Conservation (phyloP, 2,113 vertebrate genomes). For the Emberiza fucata region DNA sequence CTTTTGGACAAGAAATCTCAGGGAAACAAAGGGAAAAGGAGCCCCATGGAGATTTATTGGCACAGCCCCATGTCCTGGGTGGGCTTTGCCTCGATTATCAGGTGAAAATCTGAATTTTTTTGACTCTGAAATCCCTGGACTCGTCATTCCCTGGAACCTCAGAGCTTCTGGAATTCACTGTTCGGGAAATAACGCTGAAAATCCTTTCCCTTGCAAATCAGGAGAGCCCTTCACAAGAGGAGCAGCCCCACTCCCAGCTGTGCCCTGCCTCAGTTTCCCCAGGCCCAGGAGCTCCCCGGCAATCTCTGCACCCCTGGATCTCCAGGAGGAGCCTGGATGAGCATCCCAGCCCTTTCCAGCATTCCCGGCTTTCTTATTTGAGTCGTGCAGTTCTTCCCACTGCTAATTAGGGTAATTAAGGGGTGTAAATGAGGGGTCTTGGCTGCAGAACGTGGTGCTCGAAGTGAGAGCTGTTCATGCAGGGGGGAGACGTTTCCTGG, state of each 20-base stretch:
- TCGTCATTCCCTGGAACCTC: background rate
- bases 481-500: conserved; percentile 10
- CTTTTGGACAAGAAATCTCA: background rate
- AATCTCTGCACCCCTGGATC: background rate
- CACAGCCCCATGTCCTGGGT: background rate
- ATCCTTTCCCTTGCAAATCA: background rate
- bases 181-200: background rate
- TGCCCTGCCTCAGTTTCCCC: background rate
- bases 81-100: rapidly evolving
- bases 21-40: background rate
- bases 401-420: conserved; percentile 53
- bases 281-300: background rate
- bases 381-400: background rate
- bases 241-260: background rate
- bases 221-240: background rate
- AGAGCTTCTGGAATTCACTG: background rate
- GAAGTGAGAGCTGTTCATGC: background rate
- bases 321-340: background rate
- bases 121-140: background rate
- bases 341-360: background rate
- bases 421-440: conserved; percentile 11
- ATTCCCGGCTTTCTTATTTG: background rate
- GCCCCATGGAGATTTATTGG: rapidly evolving
- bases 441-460: background rate
- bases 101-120: too few species aligned